Conservation (phyloP, 2,113 vertebrate genomes). For the Anseranas semipalmata region DNA sequence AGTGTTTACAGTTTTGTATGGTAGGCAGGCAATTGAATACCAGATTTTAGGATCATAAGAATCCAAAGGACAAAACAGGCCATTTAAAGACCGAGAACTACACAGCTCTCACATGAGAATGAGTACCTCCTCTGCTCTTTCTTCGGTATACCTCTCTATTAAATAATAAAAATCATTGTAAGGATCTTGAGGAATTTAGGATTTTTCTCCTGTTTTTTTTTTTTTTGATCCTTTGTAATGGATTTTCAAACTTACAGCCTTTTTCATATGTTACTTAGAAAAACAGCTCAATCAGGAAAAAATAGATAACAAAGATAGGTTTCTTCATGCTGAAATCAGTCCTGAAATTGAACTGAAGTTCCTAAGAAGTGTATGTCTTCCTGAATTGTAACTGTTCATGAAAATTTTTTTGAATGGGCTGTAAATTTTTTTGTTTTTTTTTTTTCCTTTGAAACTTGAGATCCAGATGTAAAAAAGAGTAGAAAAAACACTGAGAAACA, state of each 20-base stretch:
- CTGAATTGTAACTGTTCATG: background rate
- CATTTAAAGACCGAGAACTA: background rate
- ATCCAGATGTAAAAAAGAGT: background rate
- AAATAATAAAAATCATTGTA: background rate
- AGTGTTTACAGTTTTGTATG: background rate
- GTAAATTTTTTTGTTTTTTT: accelerated
- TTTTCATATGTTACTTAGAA: background rate
- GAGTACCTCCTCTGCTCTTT: background rate
- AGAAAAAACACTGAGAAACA: background rate
- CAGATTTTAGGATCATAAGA: background rate
- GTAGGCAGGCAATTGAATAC: background rate
- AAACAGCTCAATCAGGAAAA: background rate
- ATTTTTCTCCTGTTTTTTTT: background rate
- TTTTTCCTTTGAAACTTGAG: background rate
- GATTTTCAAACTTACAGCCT: background rate
- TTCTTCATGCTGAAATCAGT: background rate
- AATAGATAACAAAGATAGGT: accelerated
- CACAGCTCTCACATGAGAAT: background rate
- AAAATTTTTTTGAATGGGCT: accelerated
- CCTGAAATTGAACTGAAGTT: accelerated
- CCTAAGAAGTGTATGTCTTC: background rate
- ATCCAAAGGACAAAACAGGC: background rate
- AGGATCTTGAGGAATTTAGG: background rate
- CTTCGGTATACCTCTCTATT: accelerated
- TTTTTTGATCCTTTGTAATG: background rate